A percentile compares a stretch with the other conserved stretches of the same genome.
Conservation (phyloP, 2,888 invertebrate species). For the Leptura quadrifasciata region DNA sequence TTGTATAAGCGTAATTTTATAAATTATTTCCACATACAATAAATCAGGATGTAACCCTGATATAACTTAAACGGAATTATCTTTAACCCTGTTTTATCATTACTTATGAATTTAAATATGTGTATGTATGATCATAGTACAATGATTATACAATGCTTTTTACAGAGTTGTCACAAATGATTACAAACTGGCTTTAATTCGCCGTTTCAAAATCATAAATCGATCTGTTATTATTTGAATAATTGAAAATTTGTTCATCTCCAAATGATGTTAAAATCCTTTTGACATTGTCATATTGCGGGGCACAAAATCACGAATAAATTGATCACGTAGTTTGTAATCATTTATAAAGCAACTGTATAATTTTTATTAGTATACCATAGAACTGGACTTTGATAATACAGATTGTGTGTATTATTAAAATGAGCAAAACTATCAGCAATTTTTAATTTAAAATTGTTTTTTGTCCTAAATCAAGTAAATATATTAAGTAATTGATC, state of each 20-base stretch:
- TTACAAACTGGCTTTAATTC: too few species aligned
- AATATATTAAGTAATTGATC: background rate
- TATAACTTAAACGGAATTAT: conserved; percentile 10
- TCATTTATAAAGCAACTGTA: too few species aligned
- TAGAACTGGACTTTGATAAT: background rate
- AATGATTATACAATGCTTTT: conserved; percentile 6
- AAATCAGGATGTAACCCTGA: background rate
- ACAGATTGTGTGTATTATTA: background rate
- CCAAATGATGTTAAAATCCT: too few species aligned
- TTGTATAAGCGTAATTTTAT: background rate
- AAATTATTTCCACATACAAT: background rate
- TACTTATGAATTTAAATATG: conserved; percentile 35
- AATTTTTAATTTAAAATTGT: too few species aligned
- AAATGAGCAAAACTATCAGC: background rate
- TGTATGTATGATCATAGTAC: background rate
- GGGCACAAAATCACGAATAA: too few species aligned
- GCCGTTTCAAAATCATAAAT: too few species aligned
- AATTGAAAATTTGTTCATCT: too few species aligned
- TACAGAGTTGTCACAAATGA: background rate
- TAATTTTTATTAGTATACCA: background rate
- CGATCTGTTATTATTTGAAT: too few species aligned
- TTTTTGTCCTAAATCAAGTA: too few species aligned
- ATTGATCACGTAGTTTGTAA: too few species aligned
- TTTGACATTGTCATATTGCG: too few species aligned
- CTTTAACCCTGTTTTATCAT: conserved; percentile 40